Percentiles rank a stretch among this genome's conserved stretches.
phyloP scores from a whole-genome alignment of 35 echinoderm and acorn worm genomes.

The Nesometra sesokonis region DNA sequence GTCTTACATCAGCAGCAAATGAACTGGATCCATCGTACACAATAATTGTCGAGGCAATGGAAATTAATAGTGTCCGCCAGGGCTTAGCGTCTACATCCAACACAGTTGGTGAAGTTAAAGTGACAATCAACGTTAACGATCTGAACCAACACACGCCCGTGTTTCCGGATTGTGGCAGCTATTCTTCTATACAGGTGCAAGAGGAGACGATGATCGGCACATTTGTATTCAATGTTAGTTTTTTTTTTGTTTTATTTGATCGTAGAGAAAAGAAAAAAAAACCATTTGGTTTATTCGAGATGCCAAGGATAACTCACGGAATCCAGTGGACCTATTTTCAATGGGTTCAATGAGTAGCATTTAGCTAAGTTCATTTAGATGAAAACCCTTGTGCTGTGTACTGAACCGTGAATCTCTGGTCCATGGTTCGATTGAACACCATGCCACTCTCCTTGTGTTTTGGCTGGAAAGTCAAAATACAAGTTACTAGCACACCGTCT shows the following conservation, averaged over 20 bases:
- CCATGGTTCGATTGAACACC: too few species aligned
- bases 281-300: too few species aligned
- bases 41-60: not conserved
- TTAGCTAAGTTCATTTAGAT: too few species aligned
- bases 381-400: too few species aligned
- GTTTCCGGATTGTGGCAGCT: not conserved
- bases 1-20: not conserved
- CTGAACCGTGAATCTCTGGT: too few species aligned
- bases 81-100: not conserved
- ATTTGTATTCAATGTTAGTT: not conserved
- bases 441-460: too few species aligned
- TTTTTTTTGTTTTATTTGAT: not conserved
- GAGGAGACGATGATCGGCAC: not conserved
- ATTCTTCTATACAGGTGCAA: not conserved
- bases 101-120: not conserved
- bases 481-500: too few species aligned
- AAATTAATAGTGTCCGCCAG: not conserved
- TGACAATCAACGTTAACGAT: not conserved
- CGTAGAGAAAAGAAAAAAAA: too few species aligned
- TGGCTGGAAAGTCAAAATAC: too few species aligned
- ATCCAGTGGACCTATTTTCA: too few species aligned
- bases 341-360: too few species aligned
- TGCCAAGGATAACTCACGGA: too few species aligned
- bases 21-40: not conserved
- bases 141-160: not conserved